These are phyloP conservation scores for Pelobates fuscus DNA, from an alignment of 2,113 vertebrate species.

Conservation along the genomic window DNA sequence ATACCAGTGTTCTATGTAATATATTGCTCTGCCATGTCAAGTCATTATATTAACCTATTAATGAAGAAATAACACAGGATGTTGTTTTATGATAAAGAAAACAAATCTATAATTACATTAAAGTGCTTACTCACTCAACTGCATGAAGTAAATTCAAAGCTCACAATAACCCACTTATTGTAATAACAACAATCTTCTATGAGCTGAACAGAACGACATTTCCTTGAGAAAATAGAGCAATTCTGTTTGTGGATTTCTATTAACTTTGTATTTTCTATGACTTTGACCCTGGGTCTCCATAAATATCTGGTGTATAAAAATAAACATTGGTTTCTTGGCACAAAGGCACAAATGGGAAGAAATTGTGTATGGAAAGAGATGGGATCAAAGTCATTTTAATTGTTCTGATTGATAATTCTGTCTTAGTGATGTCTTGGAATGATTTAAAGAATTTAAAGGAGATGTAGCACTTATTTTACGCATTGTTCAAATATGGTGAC, in stretches of 20 bases:
- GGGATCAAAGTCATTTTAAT: conserved; percentile 29
- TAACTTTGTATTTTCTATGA: conserved; percentile 40
- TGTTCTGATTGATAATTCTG: conserved; percentile 13
- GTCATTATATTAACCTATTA: neutral
- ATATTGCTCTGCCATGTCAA: too few relatives aligned
- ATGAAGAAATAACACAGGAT: conserved; percentile 31
- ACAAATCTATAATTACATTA: conserved; percentile 29
- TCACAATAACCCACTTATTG: conserved; percentile 31
- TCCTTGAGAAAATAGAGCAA: conserved; percentile 47
- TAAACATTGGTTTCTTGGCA: conserved; percentile 39
- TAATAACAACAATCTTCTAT: conserved; percentile 32
- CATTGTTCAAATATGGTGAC: too few relatives aligned
- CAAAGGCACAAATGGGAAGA: conserved; percentile 10
- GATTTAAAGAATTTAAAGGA: too few relatives aligned
- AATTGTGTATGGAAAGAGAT: conserved; percentile 2
- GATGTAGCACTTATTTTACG: too few relatives aligned
- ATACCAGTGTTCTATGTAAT: too few relatives aligned
- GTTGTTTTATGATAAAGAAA: neutral
- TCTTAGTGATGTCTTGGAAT: neutral
- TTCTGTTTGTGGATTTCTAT: conserved; percentile 29
- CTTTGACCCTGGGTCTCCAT: conserved; percentile 43
- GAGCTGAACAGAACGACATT: conserved; percentile 33
- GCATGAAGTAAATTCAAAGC: conserved; percentile 10
- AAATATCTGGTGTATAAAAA: conserved; percentile 47
- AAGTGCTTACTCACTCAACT: conserved; percentile 5